phyloP scores from a whole-genome alignment of 2,113 vertebrate genomes.

The Scalopus aquaticus region DNA sequence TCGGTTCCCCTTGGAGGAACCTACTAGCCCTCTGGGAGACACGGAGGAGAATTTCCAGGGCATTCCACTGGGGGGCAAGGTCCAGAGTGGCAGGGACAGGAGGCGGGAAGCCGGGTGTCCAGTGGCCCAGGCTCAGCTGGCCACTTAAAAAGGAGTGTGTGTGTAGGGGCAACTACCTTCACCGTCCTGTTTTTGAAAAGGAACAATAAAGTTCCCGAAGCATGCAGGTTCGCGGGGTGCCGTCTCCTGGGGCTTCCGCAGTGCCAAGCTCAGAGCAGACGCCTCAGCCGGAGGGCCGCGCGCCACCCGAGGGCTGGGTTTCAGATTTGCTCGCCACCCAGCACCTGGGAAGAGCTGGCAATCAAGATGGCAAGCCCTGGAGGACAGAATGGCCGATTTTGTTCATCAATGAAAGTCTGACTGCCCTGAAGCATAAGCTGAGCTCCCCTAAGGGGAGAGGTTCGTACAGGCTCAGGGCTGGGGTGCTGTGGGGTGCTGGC shows the following conservation, averaged over 20 bases:
- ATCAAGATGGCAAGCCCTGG: too few relatives aligned
- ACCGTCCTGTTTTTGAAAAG: background rate
- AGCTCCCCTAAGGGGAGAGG: too few relatives aligned
- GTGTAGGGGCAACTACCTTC: background rate
- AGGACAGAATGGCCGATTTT: background rate
- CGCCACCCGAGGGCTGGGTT: accelerated
- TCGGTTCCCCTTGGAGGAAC: background rate
- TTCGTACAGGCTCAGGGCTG: too few relatives aligned
- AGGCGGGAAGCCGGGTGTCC: too few relatives aligned
- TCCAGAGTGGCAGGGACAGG: too few relatives aligned
- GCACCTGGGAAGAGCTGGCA: background rate
- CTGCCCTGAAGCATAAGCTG: too few relatives aligned
- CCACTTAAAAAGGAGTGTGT: too few relatives aligned
- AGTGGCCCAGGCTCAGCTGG: background rate
- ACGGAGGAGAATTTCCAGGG: background rate
- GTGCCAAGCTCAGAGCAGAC: background rate
- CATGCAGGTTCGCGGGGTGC: background rate
- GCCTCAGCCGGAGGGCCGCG: too few relatives aligned
- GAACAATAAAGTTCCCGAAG: background rate
- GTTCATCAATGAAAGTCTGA: too few relatives aligned
- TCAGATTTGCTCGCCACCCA: accelerated
- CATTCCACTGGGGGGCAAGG: too few relatives aligned
- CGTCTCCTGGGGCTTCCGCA: too few relatives aligned
- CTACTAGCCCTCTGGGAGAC: accelerated
- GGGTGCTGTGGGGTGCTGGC: background rate